Evolutionary conservation across 2,888 invertebrate species (phyloP).

Genomic region (Subacronicta megacephala): DNA sequence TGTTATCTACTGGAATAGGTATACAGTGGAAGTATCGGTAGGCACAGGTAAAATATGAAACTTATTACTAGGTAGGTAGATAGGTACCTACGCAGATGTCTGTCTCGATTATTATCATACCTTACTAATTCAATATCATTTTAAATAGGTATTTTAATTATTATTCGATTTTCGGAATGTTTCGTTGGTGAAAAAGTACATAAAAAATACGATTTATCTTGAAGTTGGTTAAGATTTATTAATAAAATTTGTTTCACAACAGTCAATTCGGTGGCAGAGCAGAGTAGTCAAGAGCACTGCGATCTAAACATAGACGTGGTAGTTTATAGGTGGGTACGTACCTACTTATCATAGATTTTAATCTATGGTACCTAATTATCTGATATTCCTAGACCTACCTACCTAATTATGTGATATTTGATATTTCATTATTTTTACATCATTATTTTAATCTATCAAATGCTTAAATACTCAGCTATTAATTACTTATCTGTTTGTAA

Average conservation of each 20-base stretch:
- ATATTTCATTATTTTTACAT: too few species aligned
- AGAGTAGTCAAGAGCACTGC: slow-evolving; percentile 36
- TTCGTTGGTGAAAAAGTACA: neutral
- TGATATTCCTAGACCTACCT: too few species aligned
- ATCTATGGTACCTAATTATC: too few species aligned
- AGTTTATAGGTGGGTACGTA: too few species aligned
- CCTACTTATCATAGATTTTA: too few species aligned
- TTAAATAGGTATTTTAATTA: too few species aligned
- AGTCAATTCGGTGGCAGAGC: slow-evolving; percentile 30
- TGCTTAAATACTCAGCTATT: too few species aligned
- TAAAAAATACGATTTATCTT: slow-evolving; percentile 11
- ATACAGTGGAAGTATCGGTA: neutral
- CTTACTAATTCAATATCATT: too few species aligned
- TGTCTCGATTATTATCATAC: too few species aligned
- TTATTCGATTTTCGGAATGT: neutral
- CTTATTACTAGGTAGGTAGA: neutral
- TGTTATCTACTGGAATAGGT: neutral
- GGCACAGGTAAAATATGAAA: neutral
- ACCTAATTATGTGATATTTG: too few species aligned
- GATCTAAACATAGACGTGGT: slow-evolving; percentile 32
- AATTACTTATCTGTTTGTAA: too few species aligned
- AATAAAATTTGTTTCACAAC: slow-evolving; percentile 55
- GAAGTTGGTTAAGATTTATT: slow-evolving; percentile 53
- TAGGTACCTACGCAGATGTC: neutral
- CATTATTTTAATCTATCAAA: too few species aligned